Evolutionary conservation across 2,113 vertebrate species (phyloP).

Genomic region (Corynorhinus townsendii): DNA sequence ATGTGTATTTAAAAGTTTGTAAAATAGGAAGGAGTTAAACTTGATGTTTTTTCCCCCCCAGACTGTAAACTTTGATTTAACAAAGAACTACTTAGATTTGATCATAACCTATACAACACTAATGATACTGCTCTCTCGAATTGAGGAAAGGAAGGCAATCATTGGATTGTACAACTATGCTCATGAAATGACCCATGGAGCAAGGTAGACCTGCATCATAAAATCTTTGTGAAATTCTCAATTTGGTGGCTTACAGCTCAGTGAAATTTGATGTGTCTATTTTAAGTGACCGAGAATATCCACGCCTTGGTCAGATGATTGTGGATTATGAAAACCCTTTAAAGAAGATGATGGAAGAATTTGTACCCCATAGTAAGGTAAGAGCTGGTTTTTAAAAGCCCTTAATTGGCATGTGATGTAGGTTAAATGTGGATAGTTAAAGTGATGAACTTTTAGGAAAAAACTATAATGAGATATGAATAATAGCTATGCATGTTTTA

Average conservation of each 20-base stretch:
- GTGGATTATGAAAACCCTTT: constrained; percentile 98
- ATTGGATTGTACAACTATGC: constrained; percentile 99
- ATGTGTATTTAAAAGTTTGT: neutral
- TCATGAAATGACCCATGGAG: constrained; percentile 98
- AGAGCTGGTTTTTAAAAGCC: neutral
- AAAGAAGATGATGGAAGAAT: constrained; percentile 99
- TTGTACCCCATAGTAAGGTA: constrained; percentile 99
- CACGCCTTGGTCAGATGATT: constrained; percentile 98
- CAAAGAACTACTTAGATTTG: constrained; percentile 97
- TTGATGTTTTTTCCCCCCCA: constrained; percentile 68
- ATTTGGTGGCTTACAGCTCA: neutral
- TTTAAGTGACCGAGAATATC: constrained; percentile 95
- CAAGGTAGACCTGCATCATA: constrained; percentile 84
- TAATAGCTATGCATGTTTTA: neutral
- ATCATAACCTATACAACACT: constrained; percentile 98
- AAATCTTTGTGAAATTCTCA: neutral
- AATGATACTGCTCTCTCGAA: constrained; percentile 97
- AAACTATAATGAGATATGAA: neutral
- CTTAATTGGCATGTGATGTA: neutral
- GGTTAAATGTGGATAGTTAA: neutral
- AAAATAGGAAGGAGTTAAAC: constrained; percentile 38
- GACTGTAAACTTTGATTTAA: constrained; percentile 99
- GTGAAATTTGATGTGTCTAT: constrained; percentile 54
- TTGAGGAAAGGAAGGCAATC: constrained; percentile 98
- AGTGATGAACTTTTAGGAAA: neutral